phyloP scores from a whole-genome alignment of 1,140 invertebrate genomes.

The Caenorhabditis latens region DNA sequence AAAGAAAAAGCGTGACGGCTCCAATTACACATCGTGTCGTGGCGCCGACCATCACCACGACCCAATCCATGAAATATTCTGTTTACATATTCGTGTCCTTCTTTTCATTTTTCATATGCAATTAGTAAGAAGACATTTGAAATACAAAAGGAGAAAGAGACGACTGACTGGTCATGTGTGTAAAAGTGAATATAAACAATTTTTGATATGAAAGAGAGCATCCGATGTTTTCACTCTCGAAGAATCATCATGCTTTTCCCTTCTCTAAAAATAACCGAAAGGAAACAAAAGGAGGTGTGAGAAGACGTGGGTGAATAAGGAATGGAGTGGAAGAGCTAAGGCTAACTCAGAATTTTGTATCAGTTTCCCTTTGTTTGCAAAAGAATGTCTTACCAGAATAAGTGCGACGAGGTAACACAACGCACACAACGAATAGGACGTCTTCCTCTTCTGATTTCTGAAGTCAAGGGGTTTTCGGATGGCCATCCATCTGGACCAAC shows the following conservation, averaged over 20 bases:
- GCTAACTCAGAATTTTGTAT: constrained; percentile 34
- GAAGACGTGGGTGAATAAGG: constrained; percentile 16
- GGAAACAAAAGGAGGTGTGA: constrained; percentile 41
- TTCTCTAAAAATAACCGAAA: constrained; percentile 20
- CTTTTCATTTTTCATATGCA: constrained; percentile 50
- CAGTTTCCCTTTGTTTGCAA: constrained; percentile 15
- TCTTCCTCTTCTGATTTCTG: constrained; percentile 58
- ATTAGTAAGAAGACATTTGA: constrained; percentile 29
- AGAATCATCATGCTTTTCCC: not conserved
- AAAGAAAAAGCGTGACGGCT: constrained; percentile 4
- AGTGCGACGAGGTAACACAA: constrained; percentile 69
- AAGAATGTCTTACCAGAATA: constrained; percentile 66
- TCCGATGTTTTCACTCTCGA: not conserved
- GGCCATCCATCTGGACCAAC: constrained; percentile 72
- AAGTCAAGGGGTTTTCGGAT: constrained; percentile 67
- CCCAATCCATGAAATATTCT: constrained; percentile 45
- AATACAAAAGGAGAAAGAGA: not conserved
- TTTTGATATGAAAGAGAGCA: constrained; percentile 11
- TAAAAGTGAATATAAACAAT: not conserved
- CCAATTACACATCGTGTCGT: constrained; percentile 45
- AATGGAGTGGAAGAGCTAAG: not conserved
- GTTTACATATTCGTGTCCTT: constrained; percentile 32
- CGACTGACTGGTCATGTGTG: not conserved
- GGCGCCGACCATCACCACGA: not conserved
- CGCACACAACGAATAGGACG: constrained; percentile 67